Percentiles rank a stretch among this genome's conserved stretches.
Conservation (phyloP, 2,888 invertebrate genomes). For the Tetragonisca angustula region DNA sequence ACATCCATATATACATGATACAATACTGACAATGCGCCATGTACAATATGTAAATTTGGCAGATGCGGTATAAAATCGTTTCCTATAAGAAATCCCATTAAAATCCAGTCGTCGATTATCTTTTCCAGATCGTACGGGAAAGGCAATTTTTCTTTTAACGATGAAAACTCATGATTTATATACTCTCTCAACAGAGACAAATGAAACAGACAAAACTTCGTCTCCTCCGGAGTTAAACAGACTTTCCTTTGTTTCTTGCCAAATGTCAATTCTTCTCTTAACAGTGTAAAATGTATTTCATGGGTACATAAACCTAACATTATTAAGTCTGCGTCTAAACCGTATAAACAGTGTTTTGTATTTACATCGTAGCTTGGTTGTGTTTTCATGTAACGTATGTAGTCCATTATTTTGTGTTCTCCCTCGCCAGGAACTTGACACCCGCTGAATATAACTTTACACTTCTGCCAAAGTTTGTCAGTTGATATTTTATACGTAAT, state of each 20-base stretch:
- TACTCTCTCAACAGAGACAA: slow-evolving; percentile 96
- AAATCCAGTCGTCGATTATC: slow-evolving; percentile 98
- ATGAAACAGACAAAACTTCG: slow-evolving; percentile 96
- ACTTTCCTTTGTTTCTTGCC: slow-evolving; percentile 87
- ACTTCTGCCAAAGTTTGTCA: slow-evolving; percentile 94
- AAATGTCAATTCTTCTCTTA: slow-evolving; percentile 97
- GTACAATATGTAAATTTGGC: slow-evolving; percentile 96
- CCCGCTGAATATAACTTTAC: slow-evolving; percentile 94
- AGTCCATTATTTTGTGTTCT: slow-evolving; percentile 99
- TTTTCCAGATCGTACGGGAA: slow-evolving; percentile 94
- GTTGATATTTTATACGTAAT: slow-evolving; percentile 92
- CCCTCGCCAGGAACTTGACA: slow-evolving; percentile 99
- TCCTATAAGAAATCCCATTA: slow-evolving; percentile 98
- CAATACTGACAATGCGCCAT: slow-evolving; percentile 94
- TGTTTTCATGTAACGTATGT: slow-evolving; percentile 94
- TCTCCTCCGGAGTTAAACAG: slow-evolving; percentile 91
- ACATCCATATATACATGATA: slow-evolving; percentile 95
- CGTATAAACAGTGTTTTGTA: slow-evolving; percentile 98
- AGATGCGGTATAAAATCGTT: slow-evolving; percentile 99
- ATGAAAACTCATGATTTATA: slow-evolving; percentile 94
- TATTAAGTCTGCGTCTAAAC: slow-evolving; percentile 98
- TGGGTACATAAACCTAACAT: slow-evolving; percentile 98
- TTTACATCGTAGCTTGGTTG: slow-evolving; percentile 94
- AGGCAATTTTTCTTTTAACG: slow-evolving; percentile 87
- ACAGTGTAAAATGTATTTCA: slow-evolving; percentile 96